Evolutionary conservation across 2,113 vertebrate species (phyloP), one percentile per base, ranked within the genome.

Genomic region (Sceloporus undulatus): DNA sequence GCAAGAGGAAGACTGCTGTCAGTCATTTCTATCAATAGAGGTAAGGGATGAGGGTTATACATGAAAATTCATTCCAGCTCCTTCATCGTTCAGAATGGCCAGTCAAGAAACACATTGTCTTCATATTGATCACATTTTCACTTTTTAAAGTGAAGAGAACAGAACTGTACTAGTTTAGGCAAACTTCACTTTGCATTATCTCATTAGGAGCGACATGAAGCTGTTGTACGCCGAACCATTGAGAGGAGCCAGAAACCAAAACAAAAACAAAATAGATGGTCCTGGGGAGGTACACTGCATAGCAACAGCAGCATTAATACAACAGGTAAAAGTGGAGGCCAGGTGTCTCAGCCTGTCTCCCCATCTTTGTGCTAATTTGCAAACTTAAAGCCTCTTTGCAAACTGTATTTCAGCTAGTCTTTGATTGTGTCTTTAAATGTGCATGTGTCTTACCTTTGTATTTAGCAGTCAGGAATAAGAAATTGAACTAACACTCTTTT

Each of bases 161-260:
- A 48, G 9, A 48, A n/a, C 34, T 56, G 65, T 59, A 27, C 21
- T 5, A 38, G 29, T 54, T 68, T 42, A 85, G 82, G 74, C 87
- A 89, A 90, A 91, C 2, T 29, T 79, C n/a, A 5, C 16, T 1
- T 0, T 90, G 10, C 66, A 0, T 87, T 92, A 73, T 90, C 84
- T 85, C 85, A 2, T 95, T 94, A 99, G 99, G 98, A 98, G 83
- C 98, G 98, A 48, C 96, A 98, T 95, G 98, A 99, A 96, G 97
- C 97, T 85, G 98, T 98, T 52, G 97, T 99, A 75, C 98, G 97
- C 40, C 97, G 96, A 79, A 99, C 98, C 1, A 96, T 98, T 93
- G 98, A 99, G 92, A 98, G 97, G 93, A 98, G 98, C 95, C 98
- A 98, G 90, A 98, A 96, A 91, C 97, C 96, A 87, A 98, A 94